Conservation (phyloP, 2,797 vertebrate species). For the Chanos chanos region DNA sequence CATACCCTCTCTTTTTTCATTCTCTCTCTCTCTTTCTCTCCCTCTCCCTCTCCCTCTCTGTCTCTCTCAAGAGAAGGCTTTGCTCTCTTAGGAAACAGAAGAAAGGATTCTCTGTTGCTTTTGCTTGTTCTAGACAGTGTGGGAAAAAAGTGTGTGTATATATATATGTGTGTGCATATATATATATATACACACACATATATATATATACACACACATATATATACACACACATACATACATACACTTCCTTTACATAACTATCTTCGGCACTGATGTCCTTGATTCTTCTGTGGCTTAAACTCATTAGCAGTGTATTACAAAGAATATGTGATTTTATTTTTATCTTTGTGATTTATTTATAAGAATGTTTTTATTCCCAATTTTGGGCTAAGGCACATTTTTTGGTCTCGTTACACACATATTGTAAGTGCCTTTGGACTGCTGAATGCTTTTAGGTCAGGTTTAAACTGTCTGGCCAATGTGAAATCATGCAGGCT, state of each 20-base stretch:
- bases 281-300: too few species aligned
- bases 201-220: too few species aligned
- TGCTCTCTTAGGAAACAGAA: background rate
- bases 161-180: background rate
- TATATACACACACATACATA: too few species aligned
- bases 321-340: background rate
- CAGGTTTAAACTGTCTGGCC: slow-evolving; percentile 34
- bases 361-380: slow-evolving; percentile 21
- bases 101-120: slow-evolving; percentile 13
- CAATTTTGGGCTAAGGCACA: slow-evolving; percentile 16
- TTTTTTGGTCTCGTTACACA: too few species aligned
- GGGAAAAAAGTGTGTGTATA: background rate
- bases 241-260: too few species aligned
- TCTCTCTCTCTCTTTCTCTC: background rate
- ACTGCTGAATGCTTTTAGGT: slow-evolving; percentile 31
- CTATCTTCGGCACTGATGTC: too few species aligned
- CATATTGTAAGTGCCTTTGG: slow-evolving; percentile 34
- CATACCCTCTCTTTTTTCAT: background rate
- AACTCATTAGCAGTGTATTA: too few species aligned
- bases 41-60: background rate
- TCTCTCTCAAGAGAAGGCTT: slow-evolving; percentile 13
- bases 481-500: slow-evolving; percentile 38
- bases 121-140: background rate
- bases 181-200: too few species aligned
- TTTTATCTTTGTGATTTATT: slow-evolving; percentile 6